Evolutionary conservation across 2,113 vertebrate genomes (phyloP), one percentile per base, ranked within the genome.

Genomic region (Aegithalos caudatus): DNA sequence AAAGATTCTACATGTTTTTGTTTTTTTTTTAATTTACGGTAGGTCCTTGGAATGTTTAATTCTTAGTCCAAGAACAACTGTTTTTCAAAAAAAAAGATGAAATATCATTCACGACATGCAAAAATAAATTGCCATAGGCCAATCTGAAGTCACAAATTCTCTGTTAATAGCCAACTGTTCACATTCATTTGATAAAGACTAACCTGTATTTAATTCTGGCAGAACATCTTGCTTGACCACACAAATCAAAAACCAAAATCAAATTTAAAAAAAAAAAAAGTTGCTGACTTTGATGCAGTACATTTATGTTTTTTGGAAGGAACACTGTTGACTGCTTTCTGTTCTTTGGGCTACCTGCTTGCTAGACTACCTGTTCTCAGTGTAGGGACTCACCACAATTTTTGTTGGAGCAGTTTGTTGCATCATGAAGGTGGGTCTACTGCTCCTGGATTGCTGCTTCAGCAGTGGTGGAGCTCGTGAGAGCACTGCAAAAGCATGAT

Each of bases 191-290:
- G 91, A 90, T 62, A 94, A 91, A 97, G 12, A 11, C 61, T 93
- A 95, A 88, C 70, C 81, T 94, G 66, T 70, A 66, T 88, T 86
- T 93, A 74, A 57, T 86, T 74, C 77, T 97, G 97, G 97, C 92
- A 97, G 95, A 93, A 95, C 93, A 97, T 96, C 91, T 94, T 97
- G 88, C 96, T 97, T 97, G 80, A 65, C 80, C 83, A 86, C 74
- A 86, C 2, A 21, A 62, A 62, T 56, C 1, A 77, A 70, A 77
- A 83, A 28, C 56, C 18, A 44, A 37, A 70, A 62, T 89, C 50
- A 96, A 94, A 94, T 38, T 77, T n/a, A n/a, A 16, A 85, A 81
- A 77, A 60, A 77, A 62, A 87, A 90, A 70, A 65, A 60, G 28
- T 72, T 93, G 35, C 56, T 87, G 56, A 84, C 12, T 72, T 92